Conservation (phyloP, 1,140 invertebrate species). For the Listronotus oregonensis region DNA sequence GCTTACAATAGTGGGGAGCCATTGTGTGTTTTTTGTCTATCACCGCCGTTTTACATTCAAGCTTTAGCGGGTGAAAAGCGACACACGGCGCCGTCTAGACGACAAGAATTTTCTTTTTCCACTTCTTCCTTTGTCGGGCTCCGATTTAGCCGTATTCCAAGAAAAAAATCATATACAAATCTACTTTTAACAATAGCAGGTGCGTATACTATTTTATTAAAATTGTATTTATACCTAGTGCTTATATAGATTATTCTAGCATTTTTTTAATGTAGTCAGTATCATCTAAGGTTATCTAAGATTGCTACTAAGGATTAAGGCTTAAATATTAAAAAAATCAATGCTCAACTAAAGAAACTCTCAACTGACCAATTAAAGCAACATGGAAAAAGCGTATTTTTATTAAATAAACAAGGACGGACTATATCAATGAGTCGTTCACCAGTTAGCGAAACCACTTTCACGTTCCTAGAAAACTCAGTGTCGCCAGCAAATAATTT, state of each 20-base stretch:
- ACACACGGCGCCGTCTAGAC: conserved; percentile 28
- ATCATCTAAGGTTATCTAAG: too few species aligned
- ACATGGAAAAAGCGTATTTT: not conserved
- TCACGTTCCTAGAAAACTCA: conserved; percentile 13
- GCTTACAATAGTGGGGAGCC: conserved; percentile 16
- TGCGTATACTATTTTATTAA: conserved; percentile 1
- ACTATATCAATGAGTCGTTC: conserved; percentile 8
- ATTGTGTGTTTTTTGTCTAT: conserved; percentile 35
- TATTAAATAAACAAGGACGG: conserved; percentile 13
- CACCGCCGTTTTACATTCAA: conserved; percentile 28
- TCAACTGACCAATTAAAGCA: not conserved
- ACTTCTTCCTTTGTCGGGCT: conserved; percentile 16
- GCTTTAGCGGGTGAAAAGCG: conserved; percentile 13
- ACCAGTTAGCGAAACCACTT: conserved; percentile 18
- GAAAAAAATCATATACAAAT: conserved; percentile 14
- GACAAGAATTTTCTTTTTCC: conserved; percentile 24
- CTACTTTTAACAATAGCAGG: conserved; percentile 27
- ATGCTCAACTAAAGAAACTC: not conserved
- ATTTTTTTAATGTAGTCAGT: not conserved
- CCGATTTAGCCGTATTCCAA: conserved; percentile 13
- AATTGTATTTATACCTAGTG: not conserved
- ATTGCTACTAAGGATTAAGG: too few species aligned
- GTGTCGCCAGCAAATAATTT: not conserved
- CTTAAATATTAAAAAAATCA: too few species aligned
- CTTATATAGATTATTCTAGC: not conserved